Percentiles rank a stretch among this genome's conserved stretches.
Conservation (phyloP, 2,797 vertebrate species). For the Acrossocheilus fasciatus region DNA sequence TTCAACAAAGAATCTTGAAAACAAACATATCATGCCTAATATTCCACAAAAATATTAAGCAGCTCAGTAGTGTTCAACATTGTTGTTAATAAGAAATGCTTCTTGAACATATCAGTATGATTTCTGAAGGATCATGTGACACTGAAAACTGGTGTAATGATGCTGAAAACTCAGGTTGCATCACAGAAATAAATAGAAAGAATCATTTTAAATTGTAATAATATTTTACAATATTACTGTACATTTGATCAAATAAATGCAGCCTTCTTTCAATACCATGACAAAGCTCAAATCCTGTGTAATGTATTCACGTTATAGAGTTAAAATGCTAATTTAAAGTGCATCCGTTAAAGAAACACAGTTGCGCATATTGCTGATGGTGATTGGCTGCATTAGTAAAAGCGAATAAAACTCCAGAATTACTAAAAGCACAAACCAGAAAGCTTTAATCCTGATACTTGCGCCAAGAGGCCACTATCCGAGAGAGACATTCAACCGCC, state of each 20-base stretch:
- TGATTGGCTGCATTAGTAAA: slow-evolving; percentile 7
- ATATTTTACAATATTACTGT: not conserved
- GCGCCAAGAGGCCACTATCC: not conserved
- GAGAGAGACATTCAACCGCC: not conserved
- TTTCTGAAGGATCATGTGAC: not conserved
- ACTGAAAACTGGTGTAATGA: not conserved
- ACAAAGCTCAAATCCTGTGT: not conserved
- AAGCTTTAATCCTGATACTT: slow-evolving; percentile 24
- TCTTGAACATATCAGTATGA: not conserved
- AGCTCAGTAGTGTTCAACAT: not conserved
- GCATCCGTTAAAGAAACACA: slow-evolving; percentile 1
- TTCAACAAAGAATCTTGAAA: not conserved
- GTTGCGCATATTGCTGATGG: not conserved
- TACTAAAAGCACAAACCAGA: slow-evolving; percentile 10
- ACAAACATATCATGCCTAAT: not conserved
- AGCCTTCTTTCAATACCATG: not conserved
- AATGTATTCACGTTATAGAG: not conserved
- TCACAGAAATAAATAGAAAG: not conserved
- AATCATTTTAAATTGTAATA: not conserved
- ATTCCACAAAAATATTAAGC: not conserved
- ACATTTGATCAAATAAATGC: not conserved
- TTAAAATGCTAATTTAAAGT: slow-evolving; percentile 19
- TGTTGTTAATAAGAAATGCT: too few species aligned
- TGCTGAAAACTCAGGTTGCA: not conserved
- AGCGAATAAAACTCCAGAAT: slow-evolving; percentile 13